These are phyloP conservation scores for Wasmannia auropunctata DNA, from an alignment of 1,140 invertebrate species.

Conservation along the genomic window DNA sequence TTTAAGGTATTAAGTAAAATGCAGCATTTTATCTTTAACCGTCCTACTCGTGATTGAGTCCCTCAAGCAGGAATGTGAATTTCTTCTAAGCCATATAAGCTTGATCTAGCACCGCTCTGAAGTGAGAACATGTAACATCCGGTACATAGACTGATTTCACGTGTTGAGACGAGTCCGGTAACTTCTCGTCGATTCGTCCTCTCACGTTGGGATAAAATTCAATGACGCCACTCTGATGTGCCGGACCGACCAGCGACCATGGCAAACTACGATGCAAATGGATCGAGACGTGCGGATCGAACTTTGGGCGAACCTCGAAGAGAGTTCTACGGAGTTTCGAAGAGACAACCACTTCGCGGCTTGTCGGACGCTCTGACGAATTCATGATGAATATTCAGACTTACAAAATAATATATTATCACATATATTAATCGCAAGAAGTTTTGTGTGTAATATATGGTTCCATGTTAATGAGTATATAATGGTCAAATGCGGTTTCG, in stretches of 20 bases:
- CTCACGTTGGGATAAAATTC: conserved; percentile 42
- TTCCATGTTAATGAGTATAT: neutral
- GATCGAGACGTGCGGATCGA: neutral
- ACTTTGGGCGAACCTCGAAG: conserved; percentile 16
- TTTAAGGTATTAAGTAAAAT: neutral
- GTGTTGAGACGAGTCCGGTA: neutral
- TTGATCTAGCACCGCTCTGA: conserved; percentile 1
- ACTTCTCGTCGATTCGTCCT: conserved; percentile 43
- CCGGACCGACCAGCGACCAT: conserved; percentile 43
- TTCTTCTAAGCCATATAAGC: conserved; percentile 15
- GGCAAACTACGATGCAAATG: conserved; percentile 54
- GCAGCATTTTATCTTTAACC: neutral
- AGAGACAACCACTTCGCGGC: neutral
- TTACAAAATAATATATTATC: conserved; percentile 36
- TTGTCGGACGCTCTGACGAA: conserved; percentile 19
- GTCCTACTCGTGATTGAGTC: neutral
- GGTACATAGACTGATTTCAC: neutral
- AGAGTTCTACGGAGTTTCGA: conserved; percentile 27
- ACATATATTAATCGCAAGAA: neutral
- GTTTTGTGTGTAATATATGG: neutral
- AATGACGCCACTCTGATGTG: conserved; percentile 35
- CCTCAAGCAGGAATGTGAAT: neutral
- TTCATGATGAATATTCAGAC: conserved; percentile 34
- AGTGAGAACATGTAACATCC: conserved; percentile 51
- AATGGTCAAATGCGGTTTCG: neutral